Base-by-base conservation (phyloP, 2,113 vertebrate species). In the Tenebrosternarchus preto region DNA sequence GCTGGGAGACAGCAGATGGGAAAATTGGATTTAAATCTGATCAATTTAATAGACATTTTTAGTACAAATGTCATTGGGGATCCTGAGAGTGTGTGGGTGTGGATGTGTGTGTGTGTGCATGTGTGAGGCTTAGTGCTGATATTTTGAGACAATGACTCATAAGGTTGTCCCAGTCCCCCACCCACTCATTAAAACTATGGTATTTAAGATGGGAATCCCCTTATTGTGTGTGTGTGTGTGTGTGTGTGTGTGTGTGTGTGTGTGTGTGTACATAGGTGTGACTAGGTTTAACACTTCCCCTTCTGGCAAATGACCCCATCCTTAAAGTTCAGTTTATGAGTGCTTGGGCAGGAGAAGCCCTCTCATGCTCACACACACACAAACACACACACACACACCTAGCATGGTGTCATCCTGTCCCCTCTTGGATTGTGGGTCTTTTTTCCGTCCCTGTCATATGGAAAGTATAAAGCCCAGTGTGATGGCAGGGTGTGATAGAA, bases 141-240 rank as follows among this genome's bases (percentile, higher is more conserved):
- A 72, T 77, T 77, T 77, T 66, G 53, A 36, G 22, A 3, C 29
- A 25, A 11, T 73, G 75, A 77, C 50, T 63, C 67, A 71, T 29
- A 77, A 75, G 80, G 80, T 39, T 25, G 57, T 77, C 57, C 67
- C 46, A 16, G 57, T 5, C 27, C 74, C 67, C 36, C 57, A 77
- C 74, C 80, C 80, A 61, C 6, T 25, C 66, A 71, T 78, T 57
- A 78, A 31, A 59, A 36, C 36, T 78, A 50, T 59, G 76, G 76
- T 31, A 79, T 77, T 24, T 76, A 59, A 43, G 22, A 25, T 33
- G 20, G 64, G 67, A 66, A 77, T 73, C 68, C 46, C 55, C 46
- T 20, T n/a, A 33, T 76, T n/a, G 24, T 66, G 19, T 53, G n/a
- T 75, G 57, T 46, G 73, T 46, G 56, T 50, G 17, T 53, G 27